Evolutionary conservation across 2,888 invertebrate genomes (phyloP).

Genomic region (Ormia ochracea): DNA sequence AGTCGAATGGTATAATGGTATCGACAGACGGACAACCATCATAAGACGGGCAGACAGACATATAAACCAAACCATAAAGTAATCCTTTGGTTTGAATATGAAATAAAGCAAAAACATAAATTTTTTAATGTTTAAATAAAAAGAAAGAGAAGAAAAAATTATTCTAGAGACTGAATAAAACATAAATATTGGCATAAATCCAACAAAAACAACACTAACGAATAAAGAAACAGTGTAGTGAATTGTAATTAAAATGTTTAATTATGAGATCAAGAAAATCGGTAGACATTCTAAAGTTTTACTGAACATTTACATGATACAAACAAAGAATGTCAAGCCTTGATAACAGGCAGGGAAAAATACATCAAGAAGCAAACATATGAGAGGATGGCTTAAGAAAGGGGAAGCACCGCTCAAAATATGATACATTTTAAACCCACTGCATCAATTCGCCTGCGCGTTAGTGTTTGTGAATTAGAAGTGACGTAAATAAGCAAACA

Average conservation of each 20-base stretch:
- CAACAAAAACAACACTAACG: constrained; percentile 45
- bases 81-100: constrained; percentile 48
- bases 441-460: no score
- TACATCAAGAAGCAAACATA: no score
- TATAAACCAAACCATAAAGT: constrained; percentile 56
- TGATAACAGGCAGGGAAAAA: no score
- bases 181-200: constrained; percentile 62
- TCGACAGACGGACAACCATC: neutral
- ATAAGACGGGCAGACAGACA: constrained; percentile 31
- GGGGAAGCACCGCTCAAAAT: no score
- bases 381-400: no score
- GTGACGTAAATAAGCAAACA: no score
- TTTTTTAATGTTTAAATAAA: constrained; percentile 47
- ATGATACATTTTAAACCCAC: no score
- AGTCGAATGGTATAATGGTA: neutral
- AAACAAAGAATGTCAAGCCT: no score
- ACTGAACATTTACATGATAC: no score
- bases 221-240: constrained; percentile 1
- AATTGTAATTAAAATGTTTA: neutral
- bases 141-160: constrained; percentile 9
- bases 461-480: no score
- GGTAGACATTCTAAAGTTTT: no score
- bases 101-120: constrained; percentile 36
- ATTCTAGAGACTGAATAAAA: constrained; percentile 39
- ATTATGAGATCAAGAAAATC: neutral